phyloP scores from a whole-genome alignment of 2,797 vertebrate species.

The Lemur catta region DNA sequence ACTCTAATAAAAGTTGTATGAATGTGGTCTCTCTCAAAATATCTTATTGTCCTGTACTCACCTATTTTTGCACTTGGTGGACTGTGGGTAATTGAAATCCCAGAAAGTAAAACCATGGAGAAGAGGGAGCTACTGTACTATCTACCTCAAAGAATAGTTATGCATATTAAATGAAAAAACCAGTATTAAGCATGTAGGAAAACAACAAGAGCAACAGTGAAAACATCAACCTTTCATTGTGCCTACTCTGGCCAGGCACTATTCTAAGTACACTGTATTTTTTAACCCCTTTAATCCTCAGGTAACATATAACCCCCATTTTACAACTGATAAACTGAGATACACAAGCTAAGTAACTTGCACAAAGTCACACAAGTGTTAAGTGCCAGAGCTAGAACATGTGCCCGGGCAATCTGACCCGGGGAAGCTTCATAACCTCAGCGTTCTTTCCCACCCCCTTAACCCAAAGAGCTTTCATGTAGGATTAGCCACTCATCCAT shows the following conservation, averaged over 20 bases:
- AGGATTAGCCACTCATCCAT: not conserved
- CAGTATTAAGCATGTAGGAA: not conserved
- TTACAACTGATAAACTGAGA: not conserved
- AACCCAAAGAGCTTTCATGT: not conserved
- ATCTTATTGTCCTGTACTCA: not conserved
- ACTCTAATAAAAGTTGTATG: not conserved
- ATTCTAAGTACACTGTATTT: not conserved
- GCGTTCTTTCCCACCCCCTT: not conserved
- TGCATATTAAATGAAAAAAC: not conserved
- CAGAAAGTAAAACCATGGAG: not conserved
- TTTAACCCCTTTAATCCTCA: not conserved
- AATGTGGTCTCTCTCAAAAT: not conserved
- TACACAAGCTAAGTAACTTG: not conserved
- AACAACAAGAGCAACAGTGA: not conserved
- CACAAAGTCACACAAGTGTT: not conserved
- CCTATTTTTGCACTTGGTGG: not conserved
- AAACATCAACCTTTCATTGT: not conserved
- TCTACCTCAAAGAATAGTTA: not conserved
- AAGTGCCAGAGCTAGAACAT: not conserved
- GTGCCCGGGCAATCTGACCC: not conserved
- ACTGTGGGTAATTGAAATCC: not conserved
- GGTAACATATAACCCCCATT: not conserved
- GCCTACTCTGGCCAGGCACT: not conserved
- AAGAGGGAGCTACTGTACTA: not conserved
- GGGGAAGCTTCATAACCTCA: not conserved